Evolutionary conservation across 2,888 invertebrate species (phyloP).

Genomic region (Leptinotarsa juncta): DNA sequence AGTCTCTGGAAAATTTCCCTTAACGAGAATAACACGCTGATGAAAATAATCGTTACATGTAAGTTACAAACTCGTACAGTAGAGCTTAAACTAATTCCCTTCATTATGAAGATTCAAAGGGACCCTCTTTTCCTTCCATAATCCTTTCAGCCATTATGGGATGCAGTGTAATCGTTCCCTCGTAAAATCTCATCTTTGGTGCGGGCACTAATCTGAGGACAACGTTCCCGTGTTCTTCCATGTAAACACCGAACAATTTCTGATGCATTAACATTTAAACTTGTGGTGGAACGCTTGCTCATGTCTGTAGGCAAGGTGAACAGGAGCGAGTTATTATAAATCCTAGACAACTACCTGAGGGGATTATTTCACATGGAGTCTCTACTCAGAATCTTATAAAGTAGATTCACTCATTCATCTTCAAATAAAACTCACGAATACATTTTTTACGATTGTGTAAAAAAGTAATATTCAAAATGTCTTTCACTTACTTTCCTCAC

Average conservation of each 20-base stretch:
- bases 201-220: slow-evolving; percentile 6
- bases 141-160: slow-evolving; percentile 16
- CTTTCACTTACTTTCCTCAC: too few species aligned
- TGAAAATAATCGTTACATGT: slow-evolving; percentile 16
- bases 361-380: too few species aligned
- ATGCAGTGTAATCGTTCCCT: slow-evolving; percentile 16
- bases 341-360: too few species aligned
- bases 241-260: slow-evolving; percentile 16
- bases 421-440: too few species aligned
- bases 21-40: not conserved
- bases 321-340: slow-evolving; percentile 2
- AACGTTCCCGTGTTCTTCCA: not conserved
- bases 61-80: slow-evolving; percentile 13
- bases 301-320: slow-evolving; percentile 1
- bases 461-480: too few species aligned
- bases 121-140: slow-evolving; percentile 10
- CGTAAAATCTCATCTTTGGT: slow-evolving; percentile 18
- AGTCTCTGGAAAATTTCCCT: not conserved
- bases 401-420: too few species aligned
- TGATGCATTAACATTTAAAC: slow-evolving; percentile 18
- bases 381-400: too few species aligned
- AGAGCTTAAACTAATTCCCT: not conserved
- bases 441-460: too few species aligned
- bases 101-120: slow-evolving; percentile 17
- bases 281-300: not conserved